Evolutionary conservation across 1,140 invertebrate species (phyloP).

Genomic region (Gerris buenoi): DNA sequence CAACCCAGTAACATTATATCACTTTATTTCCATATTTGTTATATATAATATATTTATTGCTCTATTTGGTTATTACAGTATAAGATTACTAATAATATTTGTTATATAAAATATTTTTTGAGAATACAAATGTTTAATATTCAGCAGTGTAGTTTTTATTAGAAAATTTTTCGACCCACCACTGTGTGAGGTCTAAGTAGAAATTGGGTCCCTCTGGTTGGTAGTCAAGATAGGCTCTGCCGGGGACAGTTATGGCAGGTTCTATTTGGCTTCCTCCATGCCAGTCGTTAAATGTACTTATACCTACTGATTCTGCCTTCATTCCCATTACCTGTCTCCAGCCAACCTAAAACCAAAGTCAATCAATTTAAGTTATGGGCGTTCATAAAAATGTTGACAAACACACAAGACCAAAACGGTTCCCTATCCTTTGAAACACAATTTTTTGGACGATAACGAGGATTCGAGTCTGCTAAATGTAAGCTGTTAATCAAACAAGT

Average conservation of each 20-base stretch:
- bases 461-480: conserved; percentile 31
- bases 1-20: too few relatives aligned
- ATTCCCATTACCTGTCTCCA: conserved; percentile 38
- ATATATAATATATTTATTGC: background rate
- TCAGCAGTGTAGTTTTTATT: background rate
- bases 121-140: conserved; percentile 1
- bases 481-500: background rate
- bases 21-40: too few relatives aligned
- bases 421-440: background rate
- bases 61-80: background rate
- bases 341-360: conserved; percentile 21
- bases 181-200: conserved; percentile 41
- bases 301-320: conserved; percentile 35
- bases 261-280: conserved; percentile 45
- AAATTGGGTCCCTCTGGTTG: conserved; percentile 39
- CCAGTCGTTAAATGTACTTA: conserved; percentile 46
- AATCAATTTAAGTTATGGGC: conserved; percentile 16
- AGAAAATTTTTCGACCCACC: conserved; percentile 31
- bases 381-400: background rate
- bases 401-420: background rate
- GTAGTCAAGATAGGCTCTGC: conserved; percentile 36
- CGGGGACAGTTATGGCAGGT: conserved; percentile 35
- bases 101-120: too few relatives aligned
- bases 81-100: background rate
- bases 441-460: background rate